These are phyloP conservation scores for Drosophila seguyi DNA, from an alignment of 1,140 invertebrate species.

Conservation along the genomic window DNA sequence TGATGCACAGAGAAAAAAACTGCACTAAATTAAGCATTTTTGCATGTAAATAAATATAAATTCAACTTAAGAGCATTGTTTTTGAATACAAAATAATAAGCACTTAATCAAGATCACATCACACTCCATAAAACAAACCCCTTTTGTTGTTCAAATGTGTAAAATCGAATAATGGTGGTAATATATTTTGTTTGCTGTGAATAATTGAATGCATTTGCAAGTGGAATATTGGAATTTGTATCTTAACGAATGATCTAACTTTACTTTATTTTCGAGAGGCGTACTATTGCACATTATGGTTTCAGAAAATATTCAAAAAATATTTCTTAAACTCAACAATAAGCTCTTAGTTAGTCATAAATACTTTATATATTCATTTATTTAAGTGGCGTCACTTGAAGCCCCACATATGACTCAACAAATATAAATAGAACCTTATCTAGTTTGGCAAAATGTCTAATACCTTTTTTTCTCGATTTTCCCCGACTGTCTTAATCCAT, in stretches of 20 bases:
- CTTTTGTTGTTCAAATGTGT: constrained; percentile 16
- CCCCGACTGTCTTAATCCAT: constrained; percentile 3
- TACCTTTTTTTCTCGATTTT: background rate
- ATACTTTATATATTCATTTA: background rate
- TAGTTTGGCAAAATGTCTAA: background rate
- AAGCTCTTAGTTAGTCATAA: background rate
- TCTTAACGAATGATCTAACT: background rate
- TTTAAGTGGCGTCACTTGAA: background rate
- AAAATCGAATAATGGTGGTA: background rate
- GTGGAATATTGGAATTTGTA: background rate
- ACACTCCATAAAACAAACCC: constrained; percentile 16
- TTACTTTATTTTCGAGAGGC: too few species aligned
- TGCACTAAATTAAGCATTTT: background rate
- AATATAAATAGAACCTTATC: constrained; percentile 7
- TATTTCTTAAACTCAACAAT: background rate
- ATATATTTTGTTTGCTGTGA: background rate
- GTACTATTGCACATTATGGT: too few species aligned
- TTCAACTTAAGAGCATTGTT: background rate
- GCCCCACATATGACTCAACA: background rate
- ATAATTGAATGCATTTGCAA: background rate
- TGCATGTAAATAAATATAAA: background rate
- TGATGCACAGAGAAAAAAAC: constrained; percentile 6
- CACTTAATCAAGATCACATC: constrained; percentile 23
- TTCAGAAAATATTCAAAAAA: too few species aligned
- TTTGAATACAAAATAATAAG: background rate